Evolutionary conservation across 1,140 invertebrate species (phyloP).

Genomic region (Condylostylus longicornis): DNA sequence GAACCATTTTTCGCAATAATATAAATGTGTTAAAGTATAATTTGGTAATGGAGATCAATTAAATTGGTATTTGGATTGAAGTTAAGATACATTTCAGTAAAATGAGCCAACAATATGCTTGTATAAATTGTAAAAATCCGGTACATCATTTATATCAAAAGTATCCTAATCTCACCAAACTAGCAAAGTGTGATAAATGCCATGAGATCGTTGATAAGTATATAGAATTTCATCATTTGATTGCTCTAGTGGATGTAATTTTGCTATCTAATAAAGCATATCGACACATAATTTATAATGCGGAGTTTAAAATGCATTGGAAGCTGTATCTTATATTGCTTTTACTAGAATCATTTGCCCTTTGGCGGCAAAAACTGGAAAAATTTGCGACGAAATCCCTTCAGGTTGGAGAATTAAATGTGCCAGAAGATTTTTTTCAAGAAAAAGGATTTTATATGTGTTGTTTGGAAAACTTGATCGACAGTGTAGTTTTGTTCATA

Average conservation of each 20-base stretch:
- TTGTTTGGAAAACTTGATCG: not conserved
- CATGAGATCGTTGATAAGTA: conserved; percentile 62
- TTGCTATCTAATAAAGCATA: conserved; percentile 59
- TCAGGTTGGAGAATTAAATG: conserved; percentile 17
- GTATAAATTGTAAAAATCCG: too few species aligned
- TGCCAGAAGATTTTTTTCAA: conserved; percentile 31
- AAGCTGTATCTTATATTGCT: conserved; percentile 37
- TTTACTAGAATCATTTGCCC: conserved; percentile 38
- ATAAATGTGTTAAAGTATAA: too few species aligned
- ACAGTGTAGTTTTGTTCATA: conserved; percentile 7
- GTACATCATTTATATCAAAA: too few species aligned
- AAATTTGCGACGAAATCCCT: too few species aligned
- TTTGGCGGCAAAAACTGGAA: conserved; percentile 28
- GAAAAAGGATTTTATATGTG: conserved; percentile 33
- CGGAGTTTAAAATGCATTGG: conserved; percentile 44
- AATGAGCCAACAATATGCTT: too few species aligned
- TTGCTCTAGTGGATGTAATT: conserved; percentile 62
- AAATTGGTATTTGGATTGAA: too few species aligned
- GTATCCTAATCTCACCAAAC: too few species aligned
- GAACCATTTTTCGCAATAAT: too few species aligned
- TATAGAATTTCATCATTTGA: conserved; percentile 65
- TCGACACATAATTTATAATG: conserved; percentile 62
- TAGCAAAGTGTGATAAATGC: too few species aligned
- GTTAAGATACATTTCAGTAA: too few species aligned
- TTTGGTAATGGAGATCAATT: too few species aligned